Conservation (phyloP, 2,797 vertebrate genomes). For the Fratercula arctica region DNA sequence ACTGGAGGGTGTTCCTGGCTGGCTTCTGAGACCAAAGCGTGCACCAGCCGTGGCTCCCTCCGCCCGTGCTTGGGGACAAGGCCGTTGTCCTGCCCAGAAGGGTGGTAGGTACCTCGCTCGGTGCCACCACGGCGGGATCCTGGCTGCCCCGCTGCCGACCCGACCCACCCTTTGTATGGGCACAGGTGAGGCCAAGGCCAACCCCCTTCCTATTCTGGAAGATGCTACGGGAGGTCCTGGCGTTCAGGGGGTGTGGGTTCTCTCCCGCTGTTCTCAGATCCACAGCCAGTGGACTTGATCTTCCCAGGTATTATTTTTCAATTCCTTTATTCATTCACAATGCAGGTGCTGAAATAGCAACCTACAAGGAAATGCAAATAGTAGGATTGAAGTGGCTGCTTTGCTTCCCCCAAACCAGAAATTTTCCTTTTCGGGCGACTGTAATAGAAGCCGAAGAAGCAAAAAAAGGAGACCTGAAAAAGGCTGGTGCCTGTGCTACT, state of each 20-base stretch:
- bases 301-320: not conserved
- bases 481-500: not conserved
- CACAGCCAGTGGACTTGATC: not conserved
- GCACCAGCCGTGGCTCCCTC: not conserved
- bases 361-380: too few relatives aligned
- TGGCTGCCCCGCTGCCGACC: not conserved
- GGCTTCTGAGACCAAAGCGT: not conserved
- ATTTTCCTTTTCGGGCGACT: not conserved
- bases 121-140: too few relatives aligned
- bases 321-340: not conserved
- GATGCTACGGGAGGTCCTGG: not conserved
- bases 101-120: rapidly evolving
- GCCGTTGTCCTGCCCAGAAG: rapidly evolving
- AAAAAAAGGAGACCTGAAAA: not conserved
- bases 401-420: not conserved
- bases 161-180: too few relatives aligned
- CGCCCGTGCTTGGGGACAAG: rapidly evolving
- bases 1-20: too few relatives aligned
- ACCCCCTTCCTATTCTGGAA: too few relatives aligned
- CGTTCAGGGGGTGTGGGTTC: not conserved
- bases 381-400: not conserved
- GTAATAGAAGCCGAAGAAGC: not conserved
- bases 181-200: not conserved
- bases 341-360: not conserved
- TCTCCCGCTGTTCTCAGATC: not conserved